Base-by-base conservation (phyloP, 2,888 invertebrate species). In the Pimpla rufipes region DNA sequence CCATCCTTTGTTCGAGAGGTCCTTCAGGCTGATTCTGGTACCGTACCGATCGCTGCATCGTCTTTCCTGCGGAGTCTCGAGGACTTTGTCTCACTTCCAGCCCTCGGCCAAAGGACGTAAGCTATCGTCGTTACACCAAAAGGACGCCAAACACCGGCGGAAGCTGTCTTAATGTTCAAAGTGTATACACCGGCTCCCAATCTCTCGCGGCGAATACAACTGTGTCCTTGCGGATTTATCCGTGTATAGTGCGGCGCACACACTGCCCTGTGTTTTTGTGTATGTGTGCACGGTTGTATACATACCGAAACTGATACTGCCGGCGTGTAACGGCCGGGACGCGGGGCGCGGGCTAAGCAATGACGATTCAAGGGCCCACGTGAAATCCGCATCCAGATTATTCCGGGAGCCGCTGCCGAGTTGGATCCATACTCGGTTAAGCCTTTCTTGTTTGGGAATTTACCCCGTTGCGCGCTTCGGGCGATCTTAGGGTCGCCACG, bases 301-400 rank as follows among this genome's bases (percentile, higher is more conserved):
- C 35, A 66, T 45, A 62, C 59, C 57, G 57, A 71, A 62, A 71
- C 59, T 68, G 79, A 79, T 83, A 73, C 67, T 11, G 35, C 23
- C 50, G 40, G 66, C 55, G 67, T 52, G 62, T 67, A 67, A 67
- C 67, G 71, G 50, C 57, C 45, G 35, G 68, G 23, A 66, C 18
- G 23, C 3, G 29, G 29, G 29, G 29, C 3, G 37, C 18, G 29
- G 66, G 59, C 42, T 37, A 70, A 74, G 68, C 70, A 83, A 79
- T 79, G 83, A 83, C 79, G 83, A 71, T 83, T 66, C 66, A 59
- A 64, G 40, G 57, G 64, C 66, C 74, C 78, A 73, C 62, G 70
- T 47, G 83, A 83, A 83, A 83, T 79, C 75, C 71, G 42, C 71
- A 71, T 59, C 59, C 75, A 74, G 83, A 83, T 83, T 83, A 77